These are phyloP conservation scores for Diorhabda carinulata DNA, from an alignment of 1,140 invertebrate genomes.

Conservation along the genomic window DNA sequence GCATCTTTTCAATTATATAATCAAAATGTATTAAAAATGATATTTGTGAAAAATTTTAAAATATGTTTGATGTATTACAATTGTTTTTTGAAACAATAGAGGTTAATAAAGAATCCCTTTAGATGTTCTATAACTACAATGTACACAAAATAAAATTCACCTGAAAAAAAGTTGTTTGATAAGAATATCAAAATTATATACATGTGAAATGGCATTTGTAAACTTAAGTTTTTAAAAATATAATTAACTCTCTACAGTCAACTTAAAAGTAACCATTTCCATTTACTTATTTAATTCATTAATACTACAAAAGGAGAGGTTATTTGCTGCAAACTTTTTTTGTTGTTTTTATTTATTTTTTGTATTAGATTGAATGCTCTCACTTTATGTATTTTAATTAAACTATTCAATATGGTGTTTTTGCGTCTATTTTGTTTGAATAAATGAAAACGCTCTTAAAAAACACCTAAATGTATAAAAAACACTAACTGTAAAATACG, in stretches of 20 bases:
- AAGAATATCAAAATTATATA: not conserved
- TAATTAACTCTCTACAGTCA: not conserved
- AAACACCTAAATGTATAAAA: constrained; percentile 13
- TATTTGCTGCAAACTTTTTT: constrained; percentile 8
- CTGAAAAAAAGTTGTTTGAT: not conserved
- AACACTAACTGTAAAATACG: constrained; percentile 13
- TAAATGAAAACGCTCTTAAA: constrained; percentile 7
- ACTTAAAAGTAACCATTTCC: not conserved
- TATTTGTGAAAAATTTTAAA: too few relatives aligned
- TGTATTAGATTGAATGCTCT: constrained; percentile 7
- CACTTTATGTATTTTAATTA: not conserved
- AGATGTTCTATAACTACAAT: not conserved
- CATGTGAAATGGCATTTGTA: not conserved
- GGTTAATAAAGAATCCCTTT: not conserved
- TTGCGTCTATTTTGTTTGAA: constrained; percentile 5
- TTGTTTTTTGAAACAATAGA: too few relatives aligned
- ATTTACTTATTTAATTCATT: not conserved
- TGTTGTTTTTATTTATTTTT: constrained; percentile 5
- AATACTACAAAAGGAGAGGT: constrained; percentile 14
- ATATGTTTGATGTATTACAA: too few relatives aligned
- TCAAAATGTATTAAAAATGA: too few relatives aligned
- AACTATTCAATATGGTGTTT: constrained; percentile 3
- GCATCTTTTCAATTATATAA: too few relatives aligned
- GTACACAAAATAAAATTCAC: not conserved
- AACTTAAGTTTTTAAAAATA: constrained; percentile 8